These are phyloP conservation scores for Rhipidura dahli DNA, from an alignment of 2,113 vertebrate genomes.

Conservation along the genomic window DNA sequence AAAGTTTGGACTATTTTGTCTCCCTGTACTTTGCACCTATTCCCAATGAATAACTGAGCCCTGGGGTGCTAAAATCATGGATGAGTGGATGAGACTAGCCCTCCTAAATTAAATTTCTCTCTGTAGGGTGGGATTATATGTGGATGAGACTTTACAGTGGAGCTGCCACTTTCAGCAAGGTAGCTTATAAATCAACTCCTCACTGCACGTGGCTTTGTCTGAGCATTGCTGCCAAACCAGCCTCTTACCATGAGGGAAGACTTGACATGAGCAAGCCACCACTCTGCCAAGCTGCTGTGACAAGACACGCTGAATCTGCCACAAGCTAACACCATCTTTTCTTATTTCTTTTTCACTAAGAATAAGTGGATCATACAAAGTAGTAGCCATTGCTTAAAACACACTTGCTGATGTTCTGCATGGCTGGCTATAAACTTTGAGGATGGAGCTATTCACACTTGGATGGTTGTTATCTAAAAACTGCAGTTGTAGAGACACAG, in stretches of 20 bases:
- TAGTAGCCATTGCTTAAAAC: neutral
- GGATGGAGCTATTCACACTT: neutral
- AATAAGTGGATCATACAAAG: neutral
- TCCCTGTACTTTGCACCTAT: neutral
- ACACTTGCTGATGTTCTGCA: neutral
- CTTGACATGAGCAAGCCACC: neutral
- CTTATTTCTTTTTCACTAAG: neutral
- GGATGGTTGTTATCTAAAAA: neutral
- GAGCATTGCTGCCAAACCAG: neutral
- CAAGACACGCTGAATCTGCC: neutral
- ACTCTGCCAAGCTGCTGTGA: neutral
- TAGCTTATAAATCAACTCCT: slow-evolving; percentile 14
- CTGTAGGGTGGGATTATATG: neutral
- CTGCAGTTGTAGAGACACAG: neutral
- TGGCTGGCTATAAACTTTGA: neutral
- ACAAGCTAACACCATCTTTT: neutral
- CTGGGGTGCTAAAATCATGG: neutral
- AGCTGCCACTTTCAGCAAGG: neutral
- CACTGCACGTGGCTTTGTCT: neutral
- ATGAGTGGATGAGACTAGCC: neutral
- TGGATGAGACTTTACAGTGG: neutral
- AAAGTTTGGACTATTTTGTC: neutral
- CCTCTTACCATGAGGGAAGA: neutral
- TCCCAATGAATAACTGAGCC: neutral
- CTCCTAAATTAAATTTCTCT: slow-evolving; percentile 6